Conservation (phyloP, 2,888 invertebrate species). For the Trissolcus brochymenae region DNA sequence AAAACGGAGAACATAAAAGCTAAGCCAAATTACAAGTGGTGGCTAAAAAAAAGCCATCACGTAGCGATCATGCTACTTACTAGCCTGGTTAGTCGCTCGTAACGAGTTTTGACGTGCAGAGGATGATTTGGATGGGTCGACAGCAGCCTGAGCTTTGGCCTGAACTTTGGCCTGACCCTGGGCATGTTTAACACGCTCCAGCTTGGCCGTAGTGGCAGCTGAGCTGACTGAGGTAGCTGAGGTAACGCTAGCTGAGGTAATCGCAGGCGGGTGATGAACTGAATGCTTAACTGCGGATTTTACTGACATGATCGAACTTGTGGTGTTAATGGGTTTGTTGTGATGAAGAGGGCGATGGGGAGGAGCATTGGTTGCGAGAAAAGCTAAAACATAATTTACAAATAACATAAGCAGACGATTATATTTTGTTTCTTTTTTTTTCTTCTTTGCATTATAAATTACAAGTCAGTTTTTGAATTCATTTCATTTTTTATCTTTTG, state of each 20-base stretch:
- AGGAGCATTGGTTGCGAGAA: conserved; percentile 85
- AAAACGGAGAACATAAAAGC: conserved; percentile 7
- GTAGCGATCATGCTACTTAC: conserved; percentile 73
- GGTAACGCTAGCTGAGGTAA: conserved; percentile 60
- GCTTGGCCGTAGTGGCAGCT: conserved; percentile 69
- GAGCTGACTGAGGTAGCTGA: conserved; percentile 61
- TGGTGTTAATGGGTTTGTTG: conserved; percentile 69
- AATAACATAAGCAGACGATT: conserved; percentile 53
- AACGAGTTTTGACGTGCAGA: conserved; percentile 72
- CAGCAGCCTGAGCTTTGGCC: conserved; percentile 65
- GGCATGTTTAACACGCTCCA: conserved; percentile 70
- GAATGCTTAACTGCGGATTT: conserved; percentile 71
- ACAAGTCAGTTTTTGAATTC: not conserved
- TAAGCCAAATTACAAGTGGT: conserved; percentile 38
- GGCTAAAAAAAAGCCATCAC: conserved; percentile 15
- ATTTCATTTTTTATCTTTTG: too few relatives aligned
- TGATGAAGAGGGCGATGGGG: conserved; percentile 78
- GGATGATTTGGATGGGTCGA: conserved; percentile 73
- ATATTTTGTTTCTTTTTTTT: not conserved
- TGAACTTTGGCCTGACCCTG: conserved; percentile 66
- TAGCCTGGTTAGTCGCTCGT: conserved; percentile 74
- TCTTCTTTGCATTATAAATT: not conserved
- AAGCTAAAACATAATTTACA: conserved; percentile 80
- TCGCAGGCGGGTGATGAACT: conserved; percentile 68
- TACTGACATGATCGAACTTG: conserved; percentile 63